Conservation (phyloP, 2,888 invertebrate species). For the Pheosia gnoma region DNA sequence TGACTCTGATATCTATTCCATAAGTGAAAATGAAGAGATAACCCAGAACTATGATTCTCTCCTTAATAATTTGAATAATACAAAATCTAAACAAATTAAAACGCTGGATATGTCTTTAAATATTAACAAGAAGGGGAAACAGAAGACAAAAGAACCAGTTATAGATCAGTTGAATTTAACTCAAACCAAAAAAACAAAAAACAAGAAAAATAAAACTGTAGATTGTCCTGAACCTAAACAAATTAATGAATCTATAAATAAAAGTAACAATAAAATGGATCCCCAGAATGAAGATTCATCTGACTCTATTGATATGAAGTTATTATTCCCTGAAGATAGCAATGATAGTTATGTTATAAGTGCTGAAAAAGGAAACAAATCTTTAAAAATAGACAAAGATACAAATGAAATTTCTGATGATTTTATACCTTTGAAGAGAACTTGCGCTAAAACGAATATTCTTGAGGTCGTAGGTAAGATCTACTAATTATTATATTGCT, state of each 20-base stretch:
- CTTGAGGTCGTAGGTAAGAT: conserved; percentile 48
- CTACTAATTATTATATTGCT: background rate
- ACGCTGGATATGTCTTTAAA: conserved; percentile 61
- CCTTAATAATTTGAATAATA: conserved; percentile 58
- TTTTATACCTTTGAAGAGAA: conserved; percentile 63
- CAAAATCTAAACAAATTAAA: conserved; percentile 49
- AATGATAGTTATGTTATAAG: conserved; percentile 50
- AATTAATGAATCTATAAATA: conserved; percentile 22
- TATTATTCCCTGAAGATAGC: conserved; percentile 72
- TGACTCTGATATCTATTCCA: conserved; percentile 40
- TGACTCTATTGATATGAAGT: conserved; percentile 66
- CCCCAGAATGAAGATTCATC: conserved; percentile 51
- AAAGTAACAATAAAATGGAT: conserved; percentile 14
- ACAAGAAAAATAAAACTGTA: conserved; percentile 21
- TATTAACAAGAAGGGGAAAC: conserved; percentile 54
- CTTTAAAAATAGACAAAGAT: conserved; percentile 9
- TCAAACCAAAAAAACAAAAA: conserved; percentile 49
- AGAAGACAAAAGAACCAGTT: conserved; percentile 51
- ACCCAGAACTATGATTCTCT: conserved; percentile 68
- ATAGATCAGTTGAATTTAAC: conserved; percentile 72
- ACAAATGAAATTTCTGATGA: conserved; percentile 26
- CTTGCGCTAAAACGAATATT: conserved; percentile 62
- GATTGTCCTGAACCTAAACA: conserved; percentile 20
- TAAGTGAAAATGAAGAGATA: conserved; percentile 68
- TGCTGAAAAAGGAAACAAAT: conserved; percentile 23